Conservation (phyloP, 2,797 vertebrate genomes). For the Numenius phaeopus region DNA sequence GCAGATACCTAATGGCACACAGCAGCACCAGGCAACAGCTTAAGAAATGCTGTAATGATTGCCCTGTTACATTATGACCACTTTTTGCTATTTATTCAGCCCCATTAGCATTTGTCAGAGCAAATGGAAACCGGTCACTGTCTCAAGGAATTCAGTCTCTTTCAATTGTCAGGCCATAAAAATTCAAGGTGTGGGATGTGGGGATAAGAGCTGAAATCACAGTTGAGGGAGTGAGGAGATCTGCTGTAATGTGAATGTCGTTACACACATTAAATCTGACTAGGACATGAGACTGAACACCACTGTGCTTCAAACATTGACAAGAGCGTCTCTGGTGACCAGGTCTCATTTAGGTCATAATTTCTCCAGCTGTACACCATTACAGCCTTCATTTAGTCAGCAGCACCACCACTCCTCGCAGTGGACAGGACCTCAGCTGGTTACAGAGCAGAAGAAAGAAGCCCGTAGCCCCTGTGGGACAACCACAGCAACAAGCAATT, state of each 20-base stretch:
- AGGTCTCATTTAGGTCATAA: fast-evolving
- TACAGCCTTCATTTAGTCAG: neutral
- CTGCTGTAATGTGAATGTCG: neutral
- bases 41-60: neutral
- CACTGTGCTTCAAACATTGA: neutral
- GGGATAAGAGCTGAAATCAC: neutral
- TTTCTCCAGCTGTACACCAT: neutral
- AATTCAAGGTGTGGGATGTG: neutral
- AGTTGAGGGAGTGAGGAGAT: neutral
- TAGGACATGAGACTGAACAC: neutral
- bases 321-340: neutral
- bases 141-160: slow-evolving; percentile 16
- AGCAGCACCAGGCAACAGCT: slow-evolving; percentile 30
- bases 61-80: neutral
- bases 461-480: neutral
- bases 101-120: neutral
- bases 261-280: neutral
- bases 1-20: neutral
- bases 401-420: neutral
- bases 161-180: neutral
- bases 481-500: neutral
- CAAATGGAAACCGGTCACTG: neutral
- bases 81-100: slow-evolving; percentile 35
- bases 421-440: neutral
- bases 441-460: neutral